These are phyloP conservation scores for Notocelia uddmanniana DNA, from an alignment of 2,888 invertebrate species.

Conservation along the genomic window DNA sequence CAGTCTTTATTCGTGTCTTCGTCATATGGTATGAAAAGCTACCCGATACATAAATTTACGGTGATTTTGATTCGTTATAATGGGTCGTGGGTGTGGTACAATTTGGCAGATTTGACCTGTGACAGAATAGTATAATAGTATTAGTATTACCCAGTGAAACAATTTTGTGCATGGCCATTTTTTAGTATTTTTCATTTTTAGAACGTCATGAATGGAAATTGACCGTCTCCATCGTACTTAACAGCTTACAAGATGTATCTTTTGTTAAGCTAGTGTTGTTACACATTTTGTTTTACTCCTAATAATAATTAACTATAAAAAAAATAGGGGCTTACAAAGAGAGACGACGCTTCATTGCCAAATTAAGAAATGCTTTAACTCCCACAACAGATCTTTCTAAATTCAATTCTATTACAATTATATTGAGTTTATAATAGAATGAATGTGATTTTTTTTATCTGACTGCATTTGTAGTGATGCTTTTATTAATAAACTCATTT, in stretches of 20 bases:
- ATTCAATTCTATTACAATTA: not conserved
- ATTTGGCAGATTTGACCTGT: no score
- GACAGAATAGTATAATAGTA: no score
- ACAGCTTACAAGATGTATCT: conserved; percentile 47
- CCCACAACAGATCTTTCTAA: not conserved
- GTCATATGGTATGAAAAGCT: no score
- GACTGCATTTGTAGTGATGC: no score
- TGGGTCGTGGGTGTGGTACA: no score
- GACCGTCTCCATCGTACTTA: conserved; percentile 18
- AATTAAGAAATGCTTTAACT: conserved; percentile 16
- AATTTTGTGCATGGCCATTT: no score
- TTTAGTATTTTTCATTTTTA: no score
- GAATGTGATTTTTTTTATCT: conserved; percentile 53
- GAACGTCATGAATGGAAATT: no score
- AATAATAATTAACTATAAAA: conserved; percentile 41
- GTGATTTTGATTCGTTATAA: no score
- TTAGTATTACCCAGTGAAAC: no score
- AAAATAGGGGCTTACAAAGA: conserved; percentile 35
- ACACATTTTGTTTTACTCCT: conserved; percentile 61
- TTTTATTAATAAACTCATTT: conserved; percentile 60
- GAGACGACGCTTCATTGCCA: conserved; percentile 11
- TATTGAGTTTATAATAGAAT: not conserved
- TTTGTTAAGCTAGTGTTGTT: conserved; percentile 62
- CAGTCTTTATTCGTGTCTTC: no score
- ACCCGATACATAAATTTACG: no score